Percentiles rank a stretch among this genome's conserved stretches.
These are phyloP conservation scores for Psittacara wagleri DNA, from an alignment of 2,113 vertebrate genomes.

Conservation along the genomic window DNA sequence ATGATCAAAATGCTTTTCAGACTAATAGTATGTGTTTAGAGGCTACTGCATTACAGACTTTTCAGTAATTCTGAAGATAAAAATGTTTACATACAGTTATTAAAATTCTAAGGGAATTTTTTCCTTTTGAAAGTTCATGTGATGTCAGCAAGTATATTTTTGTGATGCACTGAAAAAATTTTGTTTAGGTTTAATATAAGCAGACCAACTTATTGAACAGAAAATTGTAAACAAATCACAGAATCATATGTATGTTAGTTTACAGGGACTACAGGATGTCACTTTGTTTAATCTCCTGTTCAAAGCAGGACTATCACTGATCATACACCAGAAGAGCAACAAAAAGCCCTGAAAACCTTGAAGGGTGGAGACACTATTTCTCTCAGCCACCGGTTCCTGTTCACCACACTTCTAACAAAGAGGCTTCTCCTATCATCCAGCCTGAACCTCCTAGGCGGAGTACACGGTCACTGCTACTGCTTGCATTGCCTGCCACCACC, in stretches of 20 bases:
- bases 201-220: background rate
- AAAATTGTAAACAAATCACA: background rate
- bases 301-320: background rate
- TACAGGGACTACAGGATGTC: background rate
- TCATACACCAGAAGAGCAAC: background rate
- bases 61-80: background rate
- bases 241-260: background rate
- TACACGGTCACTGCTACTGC: rapidly evolving
- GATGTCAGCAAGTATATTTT: background rate
- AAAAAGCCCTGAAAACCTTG: background rate
- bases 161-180: background rate
- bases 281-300: background rate
- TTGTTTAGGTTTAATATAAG: background rate
- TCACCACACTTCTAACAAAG: background rate
- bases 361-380: background rate
- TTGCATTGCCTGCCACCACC: background rate
- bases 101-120: background rate
- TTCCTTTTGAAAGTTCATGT: background rate
- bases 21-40: background rate
- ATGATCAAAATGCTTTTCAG: background rate
- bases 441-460: background rate
- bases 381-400: background rate
- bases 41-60: background rate
- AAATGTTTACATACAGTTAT: background rate
- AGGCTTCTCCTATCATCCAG: background rate